Base-by-base conservation (phyloP, 2,888 invertebrate genomes). In the Acrocyrtus sp. region DNA sequence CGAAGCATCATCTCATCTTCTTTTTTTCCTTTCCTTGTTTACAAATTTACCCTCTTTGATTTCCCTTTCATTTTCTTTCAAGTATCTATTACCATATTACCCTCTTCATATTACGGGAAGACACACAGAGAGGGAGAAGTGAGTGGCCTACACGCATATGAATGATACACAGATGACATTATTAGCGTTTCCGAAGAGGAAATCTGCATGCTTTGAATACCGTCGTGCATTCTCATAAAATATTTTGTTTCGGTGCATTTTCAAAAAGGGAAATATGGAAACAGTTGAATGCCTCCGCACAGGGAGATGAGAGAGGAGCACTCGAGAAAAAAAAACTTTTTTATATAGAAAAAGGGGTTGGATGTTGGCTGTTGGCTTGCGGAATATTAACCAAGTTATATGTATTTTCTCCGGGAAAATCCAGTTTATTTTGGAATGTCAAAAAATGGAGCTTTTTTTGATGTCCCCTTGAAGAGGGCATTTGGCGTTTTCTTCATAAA, bases 41-140 rank as follows among this genome's bases (percentile, higher is more conserved):
- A 58, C 68, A 68, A 60, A 51, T 60, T 68, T 60, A 58, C 68
- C 68, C 53, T 53, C 53, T 58, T 68, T 50, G 53, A 53, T 34
- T 68, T 60, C 45, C 53, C 53, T 60, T 68, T 60, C 51, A 51
- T 60, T 68, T 50, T 60, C 60, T 58, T 53, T 68, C 68, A 68
- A 68, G 68, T 68, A 68, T 68, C 68, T 53, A 68, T 68, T 68
- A 68, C 60, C 60, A 68, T 68, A 58, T 68, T 68, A 68, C 68
- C 68, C 68, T 68, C 39, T 57, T 39, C 54, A 17, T 26, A n/a
- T n/a, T n/a, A n/a, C n/a, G n/a, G n/a, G n/a, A n/a, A n/a, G n/a
- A n/a, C n/a, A n/a, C n/a, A n/a, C n/a, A n/a, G n/a, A n/a, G n/a
- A n/a, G n/a, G n/a, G n/a, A n/a, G n/a, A n/a, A n/a, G n/a, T n/a